Evolutionary conservation across 2,113 vertebrate genomes (phyloP).

Genomic region (Nanger granti): DNA sequence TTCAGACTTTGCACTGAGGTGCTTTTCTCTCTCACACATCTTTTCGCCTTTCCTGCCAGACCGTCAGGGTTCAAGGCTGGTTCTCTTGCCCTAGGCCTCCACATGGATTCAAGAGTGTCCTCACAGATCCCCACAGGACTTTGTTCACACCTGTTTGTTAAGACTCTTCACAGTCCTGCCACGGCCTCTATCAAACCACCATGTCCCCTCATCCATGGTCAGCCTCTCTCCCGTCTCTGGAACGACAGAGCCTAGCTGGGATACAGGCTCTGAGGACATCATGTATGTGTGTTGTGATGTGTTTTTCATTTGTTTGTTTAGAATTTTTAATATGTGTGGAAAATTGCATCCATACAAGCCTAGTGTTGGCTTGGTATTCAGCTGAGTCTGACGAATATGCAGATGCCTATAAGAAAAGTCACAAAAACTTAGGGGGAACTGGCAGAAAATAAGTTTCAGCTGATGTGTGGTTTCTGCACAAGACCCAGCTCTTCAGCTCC

Average conservation of each 20-base stretch:
- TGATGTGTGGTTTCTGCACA: background rate
- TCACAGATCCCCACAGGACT: background rate
- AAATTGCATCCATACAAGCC: background rate
- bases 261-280: background rate
- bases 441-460: too few species aligned
- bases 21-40: background rate
- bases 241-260: background rate
- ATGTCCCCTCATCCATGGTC: rapidly evolving
- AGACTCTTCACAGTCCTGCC: too few species aligned
- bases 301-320: background rate
- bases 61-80: background rate
- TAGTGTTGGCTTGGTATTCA: too few species aligned
- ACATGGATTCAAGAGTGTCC: too few species aligned
- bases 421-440: background rate
- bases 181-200: background rate
- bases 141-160: background rate
- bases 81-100: background rate
- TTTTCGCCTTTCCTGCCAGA: rapidly evolving
- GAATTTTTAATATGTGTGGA: background rate
- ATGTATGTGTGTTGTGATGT: background rate
- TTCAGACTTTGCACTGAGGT: background rate
- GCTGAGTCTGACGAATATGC: background rate
- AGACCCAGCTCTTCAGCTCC: background rate
- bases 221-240: too few species aligned
- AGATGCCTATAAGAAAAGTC: background rate